These are phyloP conservation scores for Atethmia centrago DNA, from an alignment of 2,888 invertebrate genomes.

Conservation along the genomic window DNA sequence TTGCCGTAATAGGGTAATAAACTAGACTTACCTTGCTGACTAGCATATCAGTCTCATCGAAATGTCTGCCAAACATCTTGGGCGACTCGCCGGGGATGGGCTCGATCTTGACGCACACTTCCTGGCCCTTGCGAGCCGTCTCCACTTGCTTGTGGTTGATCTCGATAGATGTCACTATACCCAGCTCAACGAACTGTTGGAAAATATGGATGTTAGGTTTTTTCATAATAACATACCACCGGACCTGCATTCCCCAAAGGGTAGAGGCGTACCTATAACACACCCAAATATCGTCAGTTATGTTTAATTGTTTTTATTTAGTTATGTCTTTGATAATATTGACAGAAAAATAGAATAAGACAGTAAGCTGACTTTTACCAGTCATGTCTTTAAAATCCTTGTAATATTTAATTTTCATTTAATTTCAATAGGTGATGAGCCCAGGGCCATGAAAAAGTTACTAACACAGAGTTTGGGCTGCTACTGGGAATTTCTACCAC, in stretches of 20 bases:
- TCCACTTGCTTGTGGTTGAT: slow-evolving; percentile 98
- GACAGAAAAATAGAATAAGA: too few species aligned
- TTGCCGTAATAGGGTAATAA: not conserved
- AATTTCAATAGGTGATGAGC: too few species aligned
- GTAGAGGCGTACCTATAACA: too few species aligned
- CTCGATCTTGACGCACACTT: slow-evolving; percentile 99
- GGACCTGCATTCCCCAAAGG: not conserved
- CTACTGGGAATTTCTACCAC: too few species aligned
- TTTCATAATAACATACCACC: not conserved
- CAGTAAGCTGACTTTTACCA: not conserved
- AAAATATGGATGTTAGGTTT: not conserved
- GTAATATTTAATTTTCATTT: too few species aligned
- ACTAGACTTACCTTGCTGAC: slow-evolving; percentile 95
- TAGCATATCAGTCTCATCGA: slow-evolving; percentile 98
- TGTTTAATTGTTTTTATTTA: not conserved
- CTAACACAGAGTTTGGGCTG: not conserved
- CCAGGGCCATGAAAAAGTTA: not conserved
- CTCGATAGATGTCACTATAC: slow-evolving; percentile 98
- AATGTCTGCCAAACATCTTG: slow-evolving; percentile 99
- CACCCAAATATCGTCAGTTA: too few species aligned
- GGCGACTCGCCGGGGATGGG: slow-evolving; percentile 99
- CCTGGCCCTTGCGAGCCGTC: slow-evolving; percentile 98
- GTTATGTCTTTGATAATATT: not conserved
- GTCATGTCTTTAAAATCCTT: not conserved
- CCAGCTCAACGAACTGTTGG: slow-evolving; percentile 97